Percentiles rank a stretch among this genome's conserved stretches.
These are phyloP conservation scores for Abrostola tripartita DNA, from an alignment of 2,888 invertebrate species.

Conservation along the genomic window DNA sequence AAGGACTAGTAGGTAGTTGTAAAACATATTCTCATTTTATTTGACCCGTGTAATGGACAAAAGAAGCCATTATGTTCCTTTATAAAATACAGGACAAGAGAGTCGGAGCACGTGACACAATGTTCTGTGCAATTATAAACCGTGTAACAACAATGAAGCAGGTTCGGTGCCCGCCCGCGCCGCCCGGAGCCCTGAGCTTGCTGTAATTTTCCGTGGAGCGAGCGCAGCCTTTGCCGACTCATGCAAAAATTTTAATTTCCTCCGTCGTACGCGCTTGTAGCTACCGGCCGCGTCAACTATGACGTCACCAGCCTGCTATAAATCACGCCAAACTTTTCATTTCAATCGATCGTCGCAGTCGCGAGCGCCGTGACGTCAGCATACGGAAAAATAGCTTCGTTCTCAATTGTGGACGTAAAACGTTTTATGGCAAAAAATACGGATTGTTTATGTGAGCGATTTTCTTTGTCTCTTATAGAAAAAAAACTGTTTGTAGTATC, in stretches of 20 bases:
- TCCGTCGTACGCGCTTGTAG: conserved; percentile 26
- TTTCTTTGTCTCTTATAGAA: conserved; percentile 40
- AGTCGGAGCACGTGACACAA: too few relatives aligned
- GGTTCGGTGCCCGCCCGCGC: conserved; percentile 7
- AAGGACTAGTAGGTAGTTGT: too few relatives aligned
- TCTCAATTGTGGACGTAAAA: conserved; percentile 36
- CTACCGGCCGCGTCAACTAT: conserved; percentile 29
- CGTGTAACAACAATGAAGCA: too few relatives aligned
- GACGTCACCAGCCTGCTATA: conserved; percentile 41
- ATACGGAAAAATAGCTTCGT: conserved; percentile 35
- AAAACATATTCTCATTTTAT: too few relatives aligned
- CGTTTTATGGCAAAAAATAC: conserved; percentile 43
- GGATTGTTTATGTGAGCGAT: conserved; percentile 49
- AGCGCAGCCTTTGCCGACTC: conserved; percentile 41
- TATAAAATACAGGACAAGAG: too few relatives aligned
- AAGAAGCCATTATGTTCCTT: too few relatives aligned
- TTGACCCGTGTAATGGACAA: too few relatives aligned
- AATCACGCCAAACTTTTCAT: conserved; percentile 50
- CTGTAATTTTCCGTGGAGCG: conserved; percentile 45
- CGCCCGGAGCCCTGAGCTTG: conserved; percentile 36
- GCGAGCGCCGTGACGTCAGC: conserved; percentile 33
- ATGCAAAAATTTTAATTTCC: conserved; percentile 58
- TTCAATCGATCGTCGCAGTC: conserved; percentile 33
- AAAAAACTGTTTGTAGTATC: conserved; percentile 37
- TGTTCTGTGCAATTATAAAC: too few relatives aligned